Evolutionary conservation across 2,113 vertebrate genomes (phyloP).

Genomic region (Andinoacara biseriatus): DNA sequence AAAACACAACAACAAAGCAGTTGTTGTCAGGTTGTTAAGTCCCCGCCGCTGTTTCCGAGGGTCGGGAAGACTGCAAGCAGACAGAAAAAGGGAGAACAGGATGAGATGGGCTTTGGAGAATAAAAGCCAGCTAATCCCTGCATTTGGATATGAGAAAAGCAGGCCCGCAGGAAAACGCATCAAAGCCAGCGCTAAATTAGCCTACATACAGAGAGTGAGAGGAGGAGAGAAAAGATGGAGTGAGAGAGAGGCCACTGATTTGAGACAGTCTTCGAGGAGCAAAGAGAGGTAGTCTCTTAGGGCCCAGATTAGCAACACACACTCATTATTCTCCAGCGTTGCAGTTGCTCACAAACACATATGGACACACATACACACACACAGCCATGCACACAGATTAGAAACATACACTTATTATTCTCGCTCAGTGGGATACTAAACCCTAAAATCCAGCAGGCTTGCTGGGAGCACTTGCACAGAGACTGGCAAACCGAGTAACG

Average conservation of each 20-base stretch:
- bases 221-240: conserved; percentile 61
- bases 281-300: conserved; percentile 80
- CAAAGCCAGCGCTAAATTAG: conserved; percentile 80
- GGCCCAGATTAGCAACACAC: conserved; percentile 83
- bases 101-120: conserved; percentile 81
- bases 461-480: conserved; percentile 76
- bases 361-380: conserved; percentile 34
- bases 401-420: conserved; percentile 82
- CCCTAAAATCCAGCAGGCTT: conserved; percentile 82
- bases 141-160: conserved; percentile 82
- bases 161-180: conserved; percentile 79
- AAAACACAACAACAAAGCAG: conserved; percentile 81
- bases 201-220: conserved; percentile 70
- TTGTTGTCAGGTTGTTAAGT: conserved; percentile 79
- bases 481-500: conserved; percentile 68
- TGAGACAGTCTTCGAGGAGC: conserved; percentile 80
- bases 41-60: conserved; percentile 74
- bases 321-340: conserved; percentile 73
- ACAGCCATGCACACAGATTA: conserved; percentile 74
- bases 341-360: conserved; percentile 71
- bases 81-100: conserved; percentile 70
- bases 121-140: conserved; percentile 80
- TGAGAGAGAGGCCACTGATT: conserved; percentile 70
- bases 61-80: conserved; percentile 68
- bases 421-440: conserved; percentile 84